Evolutionary conservation across 2,113 vertebrate species (phyloP), one percentile per base, ranked within the genome.

Genomic region (Phyllopteryx taeniolatus): DNA sequence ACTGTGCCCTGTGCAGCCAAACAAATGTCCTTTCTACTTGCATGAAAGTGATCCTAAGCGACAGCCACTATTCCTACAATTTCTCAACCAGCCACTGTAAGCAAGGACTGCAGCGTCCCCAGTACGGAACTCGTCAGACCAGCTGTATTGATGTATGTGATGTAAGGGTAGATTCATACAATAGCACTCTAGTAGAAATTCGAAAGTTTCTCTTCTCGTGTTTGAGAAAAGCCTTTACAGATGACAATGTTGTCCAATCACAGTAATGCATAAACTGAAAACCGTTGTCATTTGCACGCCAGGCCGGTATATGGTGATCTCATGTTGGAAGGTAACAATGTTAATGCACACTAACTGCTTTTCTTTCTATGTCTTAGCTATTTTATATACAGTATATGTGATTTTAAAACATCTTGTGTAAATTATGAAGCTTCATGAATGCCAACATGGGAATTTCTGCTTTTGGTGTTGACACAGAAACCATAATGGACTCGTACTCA

Each of bases 1-100:
- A 33, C 33, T 17, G 14, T 3, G 5, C 22, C 4, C 63, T 7
- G 15, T 19, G 44, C 57, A 8, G 33, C 0, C 19, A 49, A 51
- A 27, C 54, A 64, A 39, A 73, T 65, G n/a, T 2, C 17, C 42
- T 59, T 10, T 31, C 33, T 9, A 22, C 51, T 43, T 68, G 59
- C 63, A 76, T 27, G 31, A 31, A 51, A 51, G 73, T 13, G n/a
- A 54, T 31, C 31, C 46, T 78, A 68, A 51, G 42, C 53, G 62
- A 31, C 22, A 42, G 60, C 43, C 53, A 4, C 46, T 56, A 43
- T 65, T 49, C 47, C 19, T 69, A 54, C 67, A 17, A 56, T 67
- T 35, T 17, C 5, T 19, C 31, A 39, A 19, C 14, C 33, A 19
- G 59, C 4, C 22, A 35, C 33, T 59, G 9, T 57, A 10, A n/a